phyloP scores from a whole-genome alignment of 2,888 invertebrate species.

The Caenorhabditis afra region DNA sequence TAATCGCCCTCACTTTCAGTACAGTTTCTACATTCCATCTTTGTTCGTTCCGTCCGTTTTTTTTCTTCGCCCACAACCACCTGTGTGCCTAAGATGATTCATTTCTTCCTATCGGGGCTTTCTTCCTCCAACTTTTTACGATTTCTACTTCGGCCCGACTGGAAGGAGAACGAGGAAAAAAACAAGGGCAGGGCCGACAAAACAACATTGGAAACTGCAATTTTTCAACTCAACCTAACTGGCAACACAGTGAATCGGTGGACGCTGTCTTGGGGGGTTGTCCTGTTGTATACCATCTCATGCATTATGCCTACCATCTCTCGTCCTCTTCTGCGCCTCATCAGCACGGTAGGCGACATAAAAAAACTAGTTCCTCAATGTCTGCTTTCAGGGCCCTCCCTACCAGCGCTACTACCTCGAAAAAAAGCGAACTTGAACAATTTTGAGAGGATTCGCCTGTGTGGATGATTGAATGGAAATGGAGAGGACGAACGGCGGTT shows the following conservation, averaged over 20 bases:
- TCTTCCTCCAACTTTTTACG: too few species aligned
- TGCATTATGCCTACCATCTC: conserved; percentile 31
- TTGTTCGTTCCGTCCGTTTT: too few species aligned
- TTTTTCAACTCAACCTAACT: neutral
- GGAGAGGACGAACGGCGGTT: conserved; percentile 23
- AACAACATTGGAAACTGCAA: neutral
- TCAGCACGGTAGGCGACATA: conserved; percentile 20
- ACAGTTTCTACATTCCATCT: too few species aligned
- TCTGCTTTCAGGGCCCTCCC: conserved; percentile 20
- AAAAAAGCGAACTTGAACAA: conserved; percentile 38
- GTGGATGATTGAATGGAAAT: conserved; percentile 8
- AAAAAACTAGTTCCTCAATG: conserved; percentile 44
- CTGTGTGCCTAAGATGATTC: too few species aligned
- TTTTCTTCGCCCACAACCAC: too few species aligned
- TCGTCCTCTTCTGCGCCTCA: conserved; percentile 36
- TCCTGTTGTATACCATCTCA: conserved; percentile 12
- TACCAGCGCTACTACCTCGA: conserved; percentile 21
- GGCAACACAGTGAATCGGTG: neutral
- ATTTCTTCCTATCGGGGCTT: too few species aligned
- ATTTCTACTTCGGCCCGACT: neutral
- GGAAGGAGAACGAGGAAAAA: neutral
- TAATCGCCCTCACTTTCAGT: too few species aligned
- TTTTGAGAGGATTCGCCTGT: conserved; percentile 30
- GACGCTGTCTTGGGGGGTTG: conserved; percentile 17
- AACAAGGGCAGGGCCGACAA: neutral